These are phyloP conservation scores for Corydoras maculifer DNA, from an alignment of 2,113 vertebrate species.

Conservation along the genomic window DNA sequence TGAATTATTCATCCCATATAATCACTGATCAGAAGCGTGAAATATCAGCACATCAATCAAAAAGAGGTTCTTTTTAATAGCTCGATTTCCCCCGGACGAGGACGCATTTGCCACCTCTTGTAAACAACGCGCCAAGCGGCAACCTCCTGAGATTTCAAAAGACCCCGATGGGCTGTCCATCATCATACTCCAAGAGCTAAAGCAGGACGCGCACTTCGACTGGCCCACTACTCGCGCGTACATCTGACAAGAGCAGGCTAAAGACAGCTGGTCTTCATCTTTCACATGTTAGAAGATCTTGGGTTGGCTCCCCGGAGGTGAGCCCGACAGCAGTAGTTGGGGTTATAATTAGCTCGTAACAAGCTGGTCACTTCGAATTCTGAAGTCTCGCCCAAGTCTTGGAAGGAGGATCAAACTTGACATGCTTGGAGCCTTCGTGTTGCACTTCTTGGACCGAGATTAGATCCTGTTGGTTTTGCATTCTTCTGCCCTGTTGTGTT, in stretches of 20 bases:
- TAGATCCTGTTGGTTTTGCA: conserved; percentile 17
- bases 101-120: conserved; percentile 30
- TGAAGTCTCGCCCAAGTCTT: conserved; percentile 60
- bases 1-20: conserved; percentile 69
- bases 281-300: conserved; percentile 44
- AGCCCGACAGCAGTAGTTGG: conserved; percentile 41
- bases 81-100: conserved; percentile 35
- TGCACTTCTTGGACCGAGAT: conserved; percentile 7
- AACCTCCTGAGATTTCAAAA: conserved; percentile 15
- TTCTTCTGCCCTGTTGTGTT: conserved; percentile 24
- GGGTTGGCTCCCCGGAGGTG: conserved; percentile 32
- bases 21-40: conserved; percentile 66
- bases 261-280: conserved; percentile 48
- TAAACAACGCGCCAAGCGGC: conserved; percentile 40
- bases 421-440: conserved; percentile 34
- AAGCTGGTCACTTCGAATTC: conserved; percentile 51
- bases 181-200: conserved; percentile 25
- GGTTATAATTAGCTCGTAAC: conserved; percentile 45
- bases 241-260: conserved; percentile 20
- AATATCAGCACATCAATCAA: conserved; percentile 65
- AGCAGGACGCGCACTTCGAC: conserved; percentile 34
- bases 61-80: conserved; percentile 42
- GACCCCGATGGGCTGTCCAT: conserved; percentile 31
- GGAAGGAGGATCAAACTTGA: conserved; percentile 48
- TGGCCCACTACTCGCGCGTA: conserved; percentile 9